A percentile compares a stretch with the other conserved stretches of the same genome.
Conservation (phyloP, 2,797 vertebrate genomes). For the Podarcis siculus region DNA sequence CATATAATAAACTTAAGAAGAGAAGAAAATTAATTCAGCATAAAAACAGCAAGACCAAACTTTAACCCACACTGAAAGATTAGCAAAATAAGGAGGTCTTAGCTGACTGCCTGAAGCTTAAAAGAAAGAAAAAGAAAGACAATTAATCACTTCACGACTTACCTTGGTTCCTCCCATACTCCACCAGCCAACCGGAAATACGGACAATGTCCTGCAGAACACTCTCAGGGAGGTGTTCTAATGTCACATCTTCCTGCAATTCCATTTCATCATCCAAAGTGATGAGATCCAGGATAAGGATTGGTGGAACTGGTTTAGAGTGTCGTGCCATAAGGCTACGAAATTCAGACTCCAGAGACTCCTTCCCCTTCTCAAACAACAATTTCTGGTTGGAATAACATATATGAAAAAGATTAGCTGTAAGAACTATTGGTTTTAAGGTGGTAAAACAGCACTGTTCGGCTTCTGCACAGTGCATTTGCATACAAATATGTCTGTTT, state of each 20-base stretch:
- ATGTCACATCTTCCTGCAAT: constrained; percentile 86
- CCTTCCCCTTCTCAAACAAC: constrained; percentile 94
- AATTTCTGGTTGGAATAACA: constrained; percentile 83
- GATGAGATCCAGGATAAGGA: constrained; percentile 95
- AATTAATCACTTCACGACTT: constrained; percentile 7
- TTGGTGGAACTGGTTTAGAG: constrained; percentile 92
- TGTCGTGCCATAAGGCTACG: constrained; percentile 91
- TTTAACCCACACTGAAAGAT: background rate
- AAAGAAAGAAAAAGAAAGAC: background rate
- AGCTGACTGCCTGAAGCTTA: background rate
- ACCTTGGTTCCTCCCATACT: constrained; percentile 96
- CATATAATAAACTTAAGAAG: background rate
- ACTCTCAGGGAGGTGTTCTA: constrained; percentile 93
- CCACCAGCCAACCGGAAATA: constrained; percentile 95
- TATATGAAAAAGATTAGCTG: background rate
- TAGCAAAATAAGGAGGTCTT: background rate
- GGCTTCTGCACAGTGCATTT: background rate
- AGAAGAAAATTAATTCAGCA: background rate
- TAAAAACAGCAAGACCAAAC: background rate
- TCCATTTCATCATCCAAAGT: constrained; percentile 91
- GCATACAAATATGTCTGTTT: background rate
- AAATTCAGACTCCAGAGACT: constrained; percentile 94
- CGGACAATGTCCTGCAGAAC: constrained; percentile 91
- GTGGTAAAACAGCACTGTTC: background rate
- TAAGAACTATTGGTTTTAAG: background rate